Evolutionary conservation across 2,888 invertebrate species (phyloP).

Genomic region (Myopa testacea): DNA sequence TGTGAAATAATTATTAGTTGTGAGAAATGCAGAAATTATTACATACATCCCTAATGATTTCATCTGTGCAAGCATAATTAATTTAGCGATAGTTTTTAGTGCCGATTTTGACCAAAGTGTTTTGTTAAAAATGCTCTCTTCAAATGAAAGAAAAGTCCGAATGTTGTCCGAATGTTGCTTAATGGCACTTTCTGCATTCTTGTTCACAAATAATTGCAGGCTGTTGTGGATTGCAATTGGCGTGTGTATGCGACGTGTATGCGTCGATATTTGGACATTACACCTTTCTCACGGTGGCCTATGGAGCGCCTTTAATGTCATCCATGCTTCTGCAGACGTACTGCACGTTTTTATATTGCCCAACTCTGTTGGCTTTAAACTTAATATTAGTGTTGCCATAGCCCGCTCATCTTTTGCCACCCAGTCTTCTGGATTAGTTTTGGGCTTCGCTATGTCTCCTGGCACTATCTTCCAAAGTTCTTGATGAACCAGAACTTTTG

Average conservation of each 20-base stretch:
- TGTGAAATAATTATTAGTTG: too few species aligned
- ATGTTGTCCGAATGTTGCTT: constrained; percentile 13
- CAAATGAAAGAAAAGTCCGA: constrained; percentile 7
- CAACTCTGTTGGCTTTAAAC: constrained; percentile 25
- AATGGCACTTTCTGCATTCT: constrained; percentile 8
- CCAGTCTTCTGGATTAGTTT: not conserved
- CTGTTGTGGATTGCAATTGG: constrained; percentile 10
- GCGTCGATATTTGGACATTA: too few species aligned
- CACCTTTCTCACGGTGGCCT: constrained; percentile 27
- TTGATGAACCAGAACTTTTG: constrained; percentile 30
- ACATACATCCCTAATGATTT: too few species aligned
- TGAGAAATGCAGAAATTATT: too few species aligned
- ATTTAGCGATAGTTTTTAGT: too few species aligned
- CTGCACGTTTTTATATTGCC: not conserved
- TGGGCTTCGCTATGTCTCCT: not conserved
- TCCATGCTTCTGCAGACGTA: constrained; percentile 11
- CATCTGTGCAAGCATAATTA: too few species aligned
- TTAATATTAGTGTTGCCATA: constrained; percentile 35
- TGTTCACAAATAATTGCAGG: not conserved
- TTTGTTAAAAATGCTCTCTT: too few species aligned
- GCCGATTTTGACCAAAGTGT: too few species aligned
- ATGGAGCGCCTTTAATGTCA: not conserved
- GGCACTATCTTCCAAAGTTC: constrained; percentile 30
- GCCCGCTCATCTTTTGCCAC: constrained; percentile 29
- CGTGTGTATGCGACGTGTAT: too few species aligned